Conservation (phyloP, 2,888 invertebrate genomes). For the Philopedon plagiatum region DNA sequence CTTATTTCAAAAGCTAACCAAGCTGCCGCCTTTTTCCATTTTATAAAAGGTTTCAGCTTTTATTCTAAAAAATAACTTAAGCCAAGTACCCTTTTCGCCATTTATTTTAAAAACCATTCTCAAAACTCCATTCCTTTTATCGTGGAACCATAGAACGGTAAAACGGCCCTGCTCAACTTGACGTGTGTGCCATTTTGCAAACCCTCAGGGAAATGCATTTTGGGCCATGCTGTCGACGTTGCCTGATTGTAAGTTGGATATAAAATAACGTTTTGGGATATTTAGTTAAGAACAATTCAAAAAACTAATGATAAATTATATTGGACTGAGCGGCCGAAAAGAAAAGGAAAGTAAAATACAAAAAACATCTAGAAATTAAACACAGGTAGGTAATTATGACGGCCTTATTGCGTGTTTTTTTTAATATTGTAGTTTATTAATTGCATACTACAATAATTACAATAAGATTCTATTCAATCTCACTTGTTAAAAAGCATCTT, state of each 20-base stretch:
- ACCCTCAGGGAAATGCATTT: slow-evolving; percentile 47
- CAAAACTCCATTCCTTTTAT: slow-evolving; percentile 50
- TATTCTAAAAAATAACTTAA: slow-evolving; percentile 39
- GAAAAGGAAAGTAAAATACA: too few species aligned
- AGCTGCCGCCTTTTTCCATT: slow-evolving; percentile 17
- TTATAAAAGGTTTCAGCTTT: slow-evolving; percentile 27
- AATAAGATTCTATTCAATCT: too few species aligned
- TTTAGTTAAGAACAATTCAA: not conserved
- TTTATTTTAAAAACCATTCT: slow-evolving; percentile 50
- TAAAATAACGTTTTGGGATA: not conserved
- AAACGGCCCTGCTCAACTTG: slow-evolving; percentile 33
- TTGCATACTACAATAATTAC: too few species aligned
- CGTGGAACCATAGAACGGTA: slow-evolving; percentile 42
- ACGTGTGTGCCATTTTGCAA: slow-evolving; percentile 46
- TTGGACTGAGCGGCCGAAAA: too few species aligned
- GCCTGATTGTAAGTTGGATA: slow-evolving; percentile 11
- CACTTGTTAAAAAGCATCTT: too few species aligned
- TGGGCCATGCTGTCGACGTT: slow-evolving; percentile 28
- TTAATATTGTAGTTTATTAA: too few species aligned
- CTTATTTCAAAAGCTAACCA: not conserved
- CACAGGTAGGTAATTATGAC: too few species aligned
- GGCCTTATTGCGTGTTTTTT: too few species aligned
- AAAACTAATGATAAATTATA: too few species aligned
- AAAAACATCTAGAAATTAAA: too few species aligned
- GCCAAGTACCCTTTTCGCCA: slow-evolving; percentile 40